Conservation (phyloP, 1,140 invertebrate genomes). For the Chelonus insularis region DNA sequence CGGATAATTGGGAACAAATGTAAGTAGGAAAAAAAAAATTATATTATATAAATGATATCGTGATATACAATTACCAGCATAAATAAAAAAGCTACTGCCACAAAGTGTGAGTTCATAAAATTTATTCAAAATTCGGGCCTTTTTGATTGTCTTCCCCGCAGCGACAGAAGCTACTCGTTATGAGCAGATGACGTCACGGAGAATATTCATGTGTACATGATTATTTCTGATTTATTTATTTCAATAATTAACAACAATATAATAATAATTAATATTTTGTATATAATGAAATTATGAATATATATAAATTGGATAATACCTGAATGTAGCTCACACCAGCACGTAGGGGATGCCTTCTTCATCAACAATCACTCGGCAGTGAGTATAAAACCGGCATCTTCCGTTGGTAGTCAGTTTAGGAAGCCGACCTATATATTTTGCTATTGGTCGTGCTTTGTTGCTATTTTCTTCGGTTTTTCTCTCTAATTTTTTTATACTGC, state of each 20-base stretch:
- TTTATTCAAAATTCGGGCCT: not conserved
- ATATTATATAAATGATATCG: no score
- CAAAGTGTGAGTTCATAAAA: not conserved
- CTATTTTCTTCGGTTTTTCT: slow-evolving; percentile 44
- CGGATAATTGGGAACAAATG: no score
- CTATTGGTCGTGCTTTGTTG: slow-evolving; percentile 57
- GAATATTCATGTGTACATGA: slow-evolving; percentile 10
- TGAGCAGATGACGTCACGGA: slow-evolving; percentile 26
- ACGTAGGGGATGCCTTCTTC: slow-evolving; percentile 60
- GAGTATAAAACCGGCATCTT: slow-evolving; percentile 60
- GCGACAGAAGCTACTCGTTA: slow-evolving; percentile 9
- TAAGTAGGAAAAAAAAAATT: no score
- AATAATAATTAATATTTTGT: slow-evolving; percentile 16
- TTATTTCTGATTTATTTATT: slow-evolving; percentile 21
- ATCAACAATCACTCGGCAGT: slow-evolving; percentile 60
- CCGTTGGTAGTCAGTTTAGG: slow-evolving; percentile 61
- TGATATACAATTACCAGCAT: no score
- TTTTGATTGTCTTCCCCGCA: slow-evolving; percentile 11
- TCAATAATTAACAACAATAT: slow-evolving; percentile 52
- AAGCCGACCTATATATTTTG: slow-evolving; percentile 58
- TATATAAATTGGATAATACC: slow-evolving; percentile 62
- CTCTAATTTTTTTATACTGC: slow-evolving; percentile 40
- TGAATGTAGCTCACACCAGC: slow-evolving; percentile 58
- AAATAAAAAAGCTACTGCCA: not conserved
- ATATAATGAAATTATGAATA: slow-evolving; percentile 59